Evolutionary conservation across 2,113 vertebrate genomes (phyloP), one percentile per base, ranked within the genome.

Genomic region (Nannobrachium achirus): DNA sequence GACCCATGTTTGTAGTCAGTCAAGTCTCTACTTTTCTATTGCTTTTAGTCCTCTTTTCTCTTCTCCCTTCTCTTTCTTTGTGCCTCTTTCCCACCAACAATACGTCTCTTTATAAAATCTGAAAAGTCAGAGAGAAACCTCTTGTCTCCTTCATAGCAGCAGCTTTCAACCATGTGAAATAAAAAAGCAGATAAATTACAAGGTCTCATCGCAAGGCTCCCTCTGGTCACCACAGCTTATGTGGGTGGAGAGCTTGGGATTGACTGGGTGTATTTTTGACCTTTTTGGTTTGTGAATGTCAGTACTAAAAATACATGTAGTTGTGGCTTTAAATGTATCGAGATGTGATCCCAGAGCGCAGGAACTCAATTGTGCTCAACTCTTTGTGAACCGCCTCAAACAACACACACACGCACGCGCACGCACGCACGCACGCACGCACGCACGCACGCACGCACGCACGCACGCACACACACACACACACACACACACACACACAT

Each of bases 161-260:
- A 55, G 57, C 66, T 76, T 80, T 85, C 58, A 59, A 16, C 69
- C 50, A 62, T 62, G 38, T 63, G 59, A 62, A 77, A 71, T 25
- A 67, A 33, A 79, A 81, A 63, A 66, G 48, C 71, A 19, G 56
- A 71, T 18, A 55, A 86, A 79, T 78, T 64, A 75, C 58, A 57
- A 59, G 62, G 44, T 59, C 53, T 52, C 13, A 58, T 38, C n/a
- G 18, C 0, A 38, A 18, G 49, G 48, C 63, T 63, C 73, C 63
- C 71, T 74, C 62, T 20, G 53, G 46, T 71, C 46, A 70, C 73
- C 52, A 45, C 56, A 38, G 42, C 3, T 48, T 18, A 42, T 77
- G 69, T 49, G 66, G 76, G 63, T 45, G 16, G 39, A 74, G 59
- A 64, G 63, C 4, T 67, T 61, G 42, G 57, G 70, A 11, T 70